These are phyloP conservation scores for Astyanax mexicanus DNA, from an alignment of 2,797 vertebrate genomes.

Conservation along the genomic window DNA sequence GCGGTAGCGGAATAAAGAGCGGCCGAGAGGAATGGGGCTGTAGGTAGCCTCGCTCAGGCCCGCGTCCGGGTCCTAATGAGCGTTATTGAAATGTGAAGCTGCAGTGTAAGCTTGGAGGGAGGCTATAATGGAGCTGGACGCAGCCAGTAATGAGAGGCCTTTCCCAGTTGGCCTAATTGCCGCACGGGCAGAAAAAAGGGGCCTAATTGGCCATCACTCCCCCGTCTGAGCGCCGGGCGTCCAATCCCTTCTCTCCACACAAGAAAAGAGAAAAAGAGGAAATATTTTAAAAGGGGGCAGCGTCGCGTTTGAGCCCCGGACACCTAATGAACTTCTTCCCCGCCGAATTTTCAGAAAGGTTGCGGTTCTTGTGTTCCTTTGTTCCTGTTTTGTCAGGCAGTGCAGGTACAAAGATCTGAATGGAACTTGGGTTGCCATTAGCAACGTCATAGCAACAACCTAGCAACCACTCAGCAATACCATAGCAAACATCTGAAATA, in stretches of 20 bases:
- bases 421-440: too few relatives aligned
- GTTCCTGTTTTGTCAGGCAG: constrained; percentile 59
- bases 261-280: neutral
- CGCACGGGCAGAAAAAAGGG: constrained; percentile 66
- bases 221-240: constrained; percentile 70
- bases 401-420: neutral
- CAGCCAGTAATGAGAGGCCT: constrained; percentile 73
- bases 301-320: constrained; percentile 53
- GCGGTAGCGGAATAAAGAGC: constrained; percentile 22
- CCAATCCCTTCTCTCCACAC: constrained; percentile 27
- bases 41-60: constrained; percentile 47
- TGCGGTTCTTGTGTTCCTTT: constrained; percentile 62
- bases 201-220: constrained; percentile 83
- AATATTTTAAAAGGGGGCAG: constrained; percentile 65
- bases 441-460: too few relatives aligned
- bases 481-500: too few relatives aligned
- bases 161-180: constrained; percentile 78
- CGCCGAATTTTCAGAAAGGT: constrained; percentile 65
- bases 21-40: constrained; percentile 40
- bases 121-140: constrained; percentile 63
- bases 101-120: constrained; percentile 58
- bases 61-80: constrained; percentile 63
- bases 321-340: constrained; percentile 71
- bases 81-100: constrained; percentile 60
- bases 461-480: too few relatives aligned